Evolutionary conservation across 2,113 vertebrate genomes (phyloP), one percentile per base, ranked within the genome.

Genomic region (Dasypus novemcinctus): DNA sequence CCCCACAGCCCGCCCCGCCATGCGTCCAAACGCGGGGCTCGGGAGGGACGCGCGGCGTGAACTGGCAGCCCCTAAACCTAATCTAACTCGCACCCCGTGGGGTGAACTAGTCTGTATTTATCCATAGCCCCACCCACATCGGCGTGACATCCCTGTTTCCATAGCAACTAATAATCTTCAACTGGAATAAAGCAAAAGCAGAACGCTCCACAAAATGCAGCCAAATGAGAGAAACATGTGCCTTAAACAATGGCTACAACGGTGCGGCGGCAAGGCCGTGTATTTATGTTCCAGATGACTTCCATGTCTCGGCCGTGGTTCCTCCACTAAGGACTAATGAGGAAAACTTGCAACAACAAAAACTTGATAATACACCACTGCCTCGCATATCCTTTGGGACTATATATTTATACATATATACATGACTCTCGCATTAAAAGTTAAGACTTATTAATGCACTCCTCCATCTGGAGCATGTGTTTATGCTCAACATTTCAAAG

Each of bases 91-190:
- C n/a, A 80, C 38, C 63, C 89, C 8, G 7, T 80, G 82, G 20
- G 75, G 76, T 76, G 75, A 80, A 96, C 71, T 61, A 63, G 72
- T 90, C 46, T 90, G 27, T 90, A 38, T 93, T 92, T 92, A 59
- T 92, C 91, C 63, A 17, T 38, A 82, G 81, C 59, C 74, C 78
- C 88, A 92, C 79, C 88, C 80, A 41, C 61, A 82, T 46, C 64
- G 79, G 89, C 72, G 23, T 95, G 95, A 94, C 85, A 89, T 96
- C 94, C 52, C 46, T 63, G 31, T 97, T 95, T 96, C 94, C 91
- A 91, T 59, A 94, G 91, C 86, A 94, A 94, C 80, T 81, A 97
- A 86, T 95, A 91, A 76, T 78, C 86, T 96, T 89, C 96, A 84
- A 92, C 66, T 91, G 95, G 59, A 93, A 85, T 38, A 92, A 92